Evolutionary conservation across 2,113 vertebrate genomes (phyloP).

Genomic region (Semicossyphus pulcher): DNA sequence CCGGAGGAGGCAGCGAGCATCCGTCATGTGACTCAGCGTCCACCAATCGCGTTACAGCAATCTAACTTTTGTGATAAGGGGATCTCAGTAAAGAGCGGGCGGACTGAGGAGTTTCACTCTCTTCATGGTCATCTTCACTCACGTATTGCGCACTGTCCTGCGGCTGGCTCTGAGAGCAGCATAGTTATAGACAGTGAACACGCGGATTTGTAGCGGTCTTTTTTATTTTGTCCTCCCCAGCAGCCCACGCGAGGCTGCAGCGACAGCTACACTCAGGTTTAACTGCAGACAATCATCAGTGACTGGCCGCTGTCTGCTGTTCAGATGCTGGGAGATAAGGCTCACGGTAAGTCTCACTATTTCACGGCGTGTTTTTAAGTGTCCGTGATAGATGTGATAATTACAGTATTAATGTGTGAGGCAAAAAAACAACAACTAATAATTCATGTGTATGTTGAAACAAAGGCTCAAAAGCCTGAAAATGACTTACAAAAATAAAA

Average conservation of each 20-base stretch:
- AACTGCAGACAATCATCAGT: slow-evolving; percentile 31
- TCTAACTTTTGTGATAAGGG: slow-evolving; percentile 61
- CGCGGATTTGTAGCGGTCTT: slow-evolving; percentile 10
- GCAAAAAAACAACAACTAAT: not conserved
- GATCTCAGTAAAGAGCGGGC: slow-evolving; percentile 61
- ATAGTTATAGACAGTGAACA: not conserved
- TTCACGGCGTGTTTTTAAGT: not conserved
- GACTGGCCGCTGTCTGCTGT: slow-evolving; percentile 37
- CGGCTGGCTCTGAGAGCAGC: not conserved
- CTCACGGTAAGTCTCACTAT: slow-evolving; percentile 72
- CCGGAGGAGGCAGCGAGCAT: slow-evolving; percentile 28
- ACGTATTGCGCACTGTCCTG: not conserved
- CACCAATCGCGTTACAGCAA: slow-evolving; percentile 68
- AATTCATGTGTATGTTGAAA: not conserved
- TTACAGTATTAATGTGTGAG: not conserved
- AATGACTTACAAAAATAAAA: too few species aligned
- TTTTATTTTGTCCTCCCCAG: not conserved
- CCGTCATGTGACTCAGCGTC: slow-evolving; percentile 70
- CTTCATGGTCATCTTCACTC: slow-evolving; percentile 31
- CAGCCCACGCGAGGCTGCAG: slow-evolving; percentile 60
- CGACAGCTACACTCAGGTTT: slow-evolving; percentile 28
- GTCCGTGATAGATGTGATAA: not conserved
- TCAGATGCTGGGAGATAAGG: slow-evolving; percentile 80
- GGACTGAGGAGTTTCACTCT: slow-evolving; percentile 62
- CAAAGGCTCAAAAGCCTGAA: too few species aligned